Base-by-base conservation (phyloP, 2,888 invertebrate species). In the Diarsia mendica region DNA sequence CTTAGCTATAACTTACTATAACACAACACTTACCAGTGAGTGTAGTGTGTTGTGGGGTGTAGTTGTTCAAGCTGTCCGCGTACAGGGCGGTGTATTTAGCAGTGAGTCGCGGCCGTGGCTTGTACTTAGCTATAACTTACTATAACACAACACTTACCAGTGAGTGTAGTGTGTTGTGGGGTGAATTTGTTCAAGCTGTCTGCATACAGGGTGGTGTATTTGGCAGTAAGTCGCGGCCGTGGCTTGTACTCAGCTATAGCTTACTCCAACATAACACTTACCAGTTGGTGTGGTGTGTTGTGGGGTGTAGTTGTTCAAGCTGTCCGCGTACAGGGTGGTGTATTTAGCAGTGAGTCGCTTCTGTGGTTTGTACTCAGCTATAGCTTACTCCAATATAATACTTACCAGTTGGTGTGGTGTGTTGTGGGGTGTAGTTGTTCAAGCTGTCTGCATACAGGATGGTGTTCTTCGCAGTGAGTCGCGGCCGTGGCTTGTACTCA, bases 281-380 rank as follows among this genome's bases (percentile, higher is more conserved):
- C 48, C 39, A 39, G 48, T 70, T n/a, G 18, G 11, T 15, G 71
- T 72, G 11, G 61, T 66, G 8, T 70, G 75, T 15, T 91, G 91
- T 9, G 93, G 92, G 3, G 88, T 89, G 65, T 94, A 95, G 71
- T 95, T 95, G 78, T 93, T 93, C 61, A 96, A 81, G 73, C 95
- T 96, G 77, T 96, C 96, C 0, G 95, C 96, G 48, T 96, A 96
- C 64, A 96, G 76, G 0, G 94, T 93, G 1, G 95, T 86, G 74
- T 96, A 96, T 72, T 96, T 96, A 11, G 95, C 92, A 0, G 96
- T 96, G 2, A 96, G 93, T 0, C 94, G 89, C 0, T 96, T 95
- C 28, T 94, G 86, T 0, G 95, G 94, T 67, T 94, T 94, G 83
- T 39, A 39, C 39, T 39, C 39, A 39, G 39, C 39, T 39, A 5